These are phyloP conservation scores for Drosophila koepferae DNA, from an alignment of 2,888 invertebrate genomes.

Conservation along the genomic window DNA sequence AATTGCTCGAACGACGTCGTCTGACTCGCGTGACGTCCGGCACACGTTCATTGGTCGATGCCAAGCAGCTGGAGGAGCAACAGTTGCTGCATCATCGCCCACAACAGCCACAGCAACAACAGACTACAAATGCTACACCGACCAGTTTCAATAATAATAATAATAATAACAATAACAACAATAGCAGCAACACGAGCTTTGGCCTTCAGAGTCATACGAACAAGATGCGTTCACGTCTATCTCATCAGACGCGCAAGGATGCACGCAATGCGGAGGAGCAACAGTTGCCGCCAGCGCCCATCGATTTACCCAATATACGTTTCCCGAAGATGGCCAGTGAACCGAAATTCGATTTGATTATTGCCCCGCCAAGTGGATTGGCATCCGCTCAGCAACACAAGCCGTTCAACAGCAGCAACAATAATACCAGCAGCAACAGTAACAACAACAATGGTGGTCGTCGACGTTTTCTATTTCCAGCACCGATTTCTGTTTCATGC, in stretches of 20 bases:
- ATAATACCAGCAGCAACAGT: slow-evolving; percentile 7
- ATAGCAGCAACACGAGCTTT: slow-evolving; percentile 34
- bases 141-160: neutral
- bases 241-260: slow-evolving; percentile 67
- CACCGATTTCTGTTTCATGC: slow-evolving; percentile 69
- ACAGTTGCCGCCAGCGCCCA: slow-evolving; percentile 83
- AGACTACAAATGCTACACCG: neutral
- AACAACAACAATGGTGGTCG: slow-evolving; percentile 6
- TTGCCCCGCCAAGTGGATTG: slow-evolving; percentile 35
- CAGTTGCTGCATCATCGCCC: slow-evolving; percentile 20
- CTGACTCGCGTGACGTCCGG: slow-evolving; percentile 86
- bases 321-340: slow-evolving; percentile 83
- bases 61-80: slow-evolving; percentile 13
- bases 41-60: slow-evolving; percentile 12
- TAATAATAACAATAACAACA: neutral
- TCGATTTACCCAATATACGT: slow-evolving; percentile 86
- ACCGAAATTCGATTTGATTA: slow-evolving; percentile 83
- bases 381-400: neutral
- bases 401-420: neutral
- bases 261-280: slow-evolving; percentile 72
- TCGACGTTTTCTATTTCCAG: slow-evolving; percentile 75
- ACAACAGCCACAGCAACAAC: neutral
- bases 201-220: slow-evolving; percentile 48
- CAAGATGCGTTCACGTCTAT: slow-evolving; percentile 63
- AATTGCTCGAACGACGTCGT: slow-evolving; percentile 87